Percentiles rank a stretch among this genome's conserved stretches.
Evolutionary conservation across 1,140 invertebrate genomes (phyloP).

Genomic region (Tigriopus japonicus): DNA sequence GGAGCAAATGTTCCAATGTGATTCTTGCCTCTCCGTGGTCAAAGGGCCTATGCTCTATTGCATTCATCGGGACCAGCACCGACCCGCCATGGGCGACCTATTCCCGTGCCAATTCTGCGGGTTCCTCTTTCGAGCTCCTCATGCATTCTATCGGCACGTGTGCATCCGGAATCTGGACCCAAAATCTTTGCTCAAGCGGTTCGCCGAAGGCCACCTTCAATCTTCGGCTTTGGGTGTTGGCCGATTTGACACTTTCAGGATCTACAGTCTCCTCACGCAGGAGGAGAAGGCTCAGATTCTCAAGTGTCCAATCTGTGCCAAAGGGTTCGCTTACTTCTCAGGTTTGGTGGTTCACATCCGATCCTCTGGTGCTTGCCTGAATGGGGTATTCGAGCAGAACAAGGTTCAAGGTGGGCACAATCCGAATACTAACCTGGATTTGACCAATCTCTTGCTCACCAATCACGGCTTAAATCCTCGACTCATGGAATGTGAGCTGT

Average conservation of each 20-base stretch:
- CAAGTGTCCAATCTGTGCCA: not conserved
- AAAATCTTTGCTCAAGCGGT: too few relatives aligned
- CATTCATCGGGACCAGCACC: not conserved
- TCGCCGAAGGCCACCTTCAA: not conserved
- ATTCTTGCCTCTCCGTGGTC: too few relatives aligned
- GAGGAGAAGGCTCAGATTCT: not conserved
- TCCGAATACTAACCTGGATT: not conserved
- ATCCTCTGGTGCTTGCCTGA: not conserved
- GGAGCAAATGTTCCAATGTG: too few relatives aligned
- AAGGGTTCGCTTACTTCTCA: not conserved
- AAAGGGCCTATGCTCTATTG: not conserved
- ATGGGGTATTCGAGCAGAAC: not conserved
- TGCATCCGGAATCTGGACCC: not conserved
- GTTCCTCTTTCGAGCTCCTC: not conserved
- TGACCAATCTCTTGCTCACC: not conserved
- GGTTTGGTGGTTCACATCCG: not conserved
- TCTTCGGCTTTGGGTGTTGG: not conserved
- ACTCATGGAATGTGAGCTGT: not conserved
- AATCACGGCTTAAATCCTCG: not conserved
- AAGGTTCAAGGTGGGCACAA: not conserved
- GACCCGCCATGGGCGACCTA: not conserved
- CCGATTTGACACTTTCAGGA: not conserved
- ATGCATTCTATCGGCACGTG: not conserved
- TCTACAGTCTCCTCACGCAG: not conserved
- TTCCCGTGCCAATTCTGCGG: not conserved